phyloP scores from a whole-genome alignment of 2,888 invertebrate species.

The Sabellastarte sp. region DNA sequence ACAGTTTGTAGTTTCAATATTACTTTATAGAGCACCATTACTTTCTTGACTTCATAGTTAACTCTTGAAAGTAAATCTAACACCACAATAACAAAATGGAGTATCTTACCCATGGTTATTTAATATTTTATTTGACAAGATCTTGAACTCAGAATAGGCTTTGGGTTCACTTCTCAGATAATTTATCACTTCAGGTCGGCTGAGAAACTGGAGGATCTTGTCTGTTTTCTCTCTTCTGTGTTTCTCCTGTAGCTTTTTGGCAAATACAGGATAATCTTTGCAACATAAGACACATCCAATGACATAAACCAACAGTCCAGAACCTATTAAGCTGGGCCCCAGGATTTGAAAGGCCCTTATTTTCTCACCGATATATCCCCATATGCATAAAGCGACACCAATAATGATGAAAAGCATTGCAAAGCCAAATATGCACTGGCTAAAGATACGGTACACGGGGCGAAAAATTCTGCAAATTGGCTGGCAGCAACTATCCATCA shows the following conservation, averaged over 20 bases:
- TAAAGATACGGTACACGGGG: conserved; percentile 16
- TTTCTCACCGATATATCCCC: conserved; percentile 20
- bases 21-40: too few species aligned
- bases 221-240: conserved; percentile 13
- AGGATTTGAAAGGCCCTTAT: conserved; percentile 25
- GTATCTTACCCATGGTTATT: too few species aligned
- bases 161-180: too few species aligned
- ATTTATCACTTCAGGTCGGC: too few species aligned
- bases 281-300: conserved; percentile 22
- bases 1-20: too few species aligned
- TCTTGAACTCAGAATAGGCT: too few species aligned
- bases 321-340: conserved; percentile 20
- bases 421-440: conserved; percentile 24
- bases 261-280: conserved; percentile 16
- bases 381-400: conserved; percentile 23
- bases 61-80: too few species aligned
- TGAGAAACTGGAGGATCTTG: conserved; percentile 5
- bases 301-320: conserved; percentile 18
- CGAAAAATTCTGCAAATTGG: too few species aligned
- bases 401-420: conserved; percentile 24
- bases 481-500: too few species aligned
- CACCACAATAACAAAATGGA: too few species aligned
- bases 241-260: conserved; percentile 6
- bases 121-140: too few species aligned
- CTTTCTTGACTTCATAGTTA: too few species aligned